Base-by-base conservation (phyloP, 2,797 vertebrate genomes). In the Cichlasoma orientale region DNA sequence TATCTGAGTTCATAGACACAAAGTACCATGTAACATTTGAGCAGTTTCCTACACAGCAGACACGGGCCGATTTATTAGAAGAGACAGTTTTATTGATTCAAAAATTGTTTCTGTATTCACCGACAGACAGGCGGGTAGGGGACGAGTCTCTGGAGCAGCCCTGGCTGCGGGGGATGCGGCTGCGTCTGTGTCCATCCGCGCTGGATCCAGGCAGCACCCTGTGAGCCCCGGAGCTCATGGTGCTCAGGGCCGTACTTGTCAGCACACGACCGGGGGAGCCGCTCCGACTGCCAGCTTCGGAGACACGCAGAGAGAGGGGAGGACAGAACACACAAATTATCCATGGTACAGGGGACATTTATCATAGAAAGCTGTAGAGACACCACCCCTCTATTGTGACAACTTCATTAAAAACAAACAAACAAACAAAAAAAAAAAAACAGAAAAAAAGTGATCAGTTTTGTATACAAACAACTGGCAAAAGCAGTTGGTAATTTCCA, bases 141-240 rank as follows among this genome's bases (percentile, higher is more conserved):
- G 98, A 99, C 1, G 97, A 98, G 94, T 99, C 98, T 87, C 98
- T 95, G 92, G 98, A 99, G 90, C 98, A 99, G 54, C 98, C 98
- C 91, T 99, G 98, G 92, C 98, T 99, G 75, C 98, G 96, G 2
- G 98, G 98, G 86, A 99, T 99, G 88, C 98, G 97, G 94, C 98
- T 99, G 75, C 97, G 95, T 47, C 98, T 96, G 66, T 96, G 97
- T 25, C 96, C 95, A 2, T 97, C 86, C 3, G 91, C 90, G 5
- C 94, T 82, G 50, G 95, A 86, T 74, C 93, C 96, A 2, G 96
- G 95, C 72, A 98, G 91, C 25, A 97, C 96, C 72, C 98, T 94
- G 80, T 98, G 98, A 78, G 97, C 94, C 75, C 97, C 97, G 0
- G 97, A 96, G 94, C 94, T 97, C 96, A 99, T 82, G 72, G 97